phyloP scores from a whole-genome alignment of 2,888 invertebrate species.

The Hydraecia micacea region DNA sequence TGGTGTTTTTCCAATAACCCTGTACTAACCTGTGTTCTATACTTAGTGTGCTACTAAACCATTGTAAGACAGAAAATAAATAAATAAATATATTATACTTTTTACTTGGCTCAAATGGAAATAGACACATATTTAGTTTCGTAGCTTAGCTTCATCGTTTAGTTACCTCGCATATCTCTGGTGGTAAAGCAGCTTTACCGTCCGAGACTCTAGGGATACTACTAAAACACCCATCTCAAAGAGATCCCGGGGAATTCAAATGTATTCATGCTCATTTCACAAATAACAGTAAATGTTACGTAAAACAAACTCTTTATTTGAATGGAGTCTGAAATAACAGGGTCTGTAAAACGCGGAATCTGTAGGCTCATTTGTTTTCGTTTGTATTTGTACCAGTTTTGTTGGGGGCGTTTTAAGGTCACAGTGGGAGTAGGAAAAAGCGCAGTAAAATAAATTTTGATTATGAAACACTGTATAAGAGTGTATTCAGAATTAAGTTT shows the following conservation, averaged over 20 bases:
- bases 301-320: slow-evolving; percentile 33
- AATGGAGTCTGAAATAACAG: slow-evolving; percentile 34
- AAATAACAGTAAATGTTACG: slow-evolving; percentile 34
- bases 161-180: not conserved
- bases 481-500: not conserved
- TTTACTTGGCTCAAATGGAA: not conserved
- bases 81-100: too few relatives aligned
- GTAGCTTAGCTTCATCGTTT: not conserved
- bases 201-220: slow-evolving; percentile 1
- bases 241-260: slow-evolving; percentile 28
- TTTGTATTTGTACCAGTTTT: slow-evolving; percentile 19
- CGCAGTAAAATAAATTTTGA: not conserved
- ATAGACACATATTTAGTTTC: not conserved
- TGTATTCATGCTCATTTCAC: slow-evolving; percentile 33
- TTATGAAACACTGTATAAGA: not conserved
- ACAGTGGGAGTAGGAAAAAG: not conserved
- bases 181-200: not conserved
- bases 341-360: slow-evolving; percentile 12
- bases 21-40: too few relatives aligned
- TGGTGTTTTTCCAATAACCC: too few relatives aligned
- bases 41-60: too few relatives aligned
- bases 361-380: slow-evolving; percentile 4
- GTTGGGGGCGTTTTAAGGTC: not conserved
- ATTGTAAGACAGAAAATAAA: too few relatives aligned
- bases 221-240: slow-evolving; percentile 33